phyloP scores from a whole-genome alignment of 2,797 vertebrate genomes.

The Neosalanx taihuensis region DNA sequence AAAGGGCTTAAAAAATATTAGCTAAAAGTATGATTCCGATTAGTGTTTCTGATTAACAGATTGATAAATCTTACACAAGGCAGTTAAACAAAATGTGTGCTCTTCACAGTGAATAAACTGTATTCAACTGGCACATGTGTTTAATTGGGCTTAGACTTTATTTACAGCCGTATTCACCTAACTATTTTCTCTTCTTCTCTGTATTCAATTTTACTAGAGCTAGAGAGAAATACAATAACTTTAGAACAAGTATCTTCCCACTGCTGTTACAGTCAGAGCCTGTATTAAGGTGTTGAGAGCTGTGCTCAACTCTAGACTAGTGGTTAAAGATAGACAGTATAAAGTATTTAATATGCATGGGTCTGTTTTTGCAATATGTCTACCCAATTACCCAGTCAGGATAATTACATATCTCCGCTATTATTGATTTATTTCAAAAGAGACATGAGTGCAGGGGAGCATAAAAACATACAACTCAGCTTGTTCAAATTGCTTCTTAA shows the following conservation, averaged over 20 bases:
- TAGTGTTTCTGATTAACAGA: not conserved
- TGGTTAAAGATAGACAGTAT: constrained; percentile 1
- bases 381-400: constrained; percentile 10
- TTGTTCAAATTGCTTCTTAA: not conserved
- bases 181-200: not conserved
- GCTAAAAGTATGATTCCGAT: not conserved
- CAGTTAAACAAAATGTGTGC: not conserved
- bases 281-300: too few relatives aligned
- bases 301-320: not conserved
- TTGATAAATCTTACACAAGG: constrained; percentile 3
- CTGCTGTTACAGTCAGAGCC: too few relatives aligned
- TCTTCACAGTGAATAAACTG: not conserved
- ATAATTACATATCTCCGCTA: constrained; percentile 10
- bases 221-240: not conserved
- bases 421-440: not conserved
- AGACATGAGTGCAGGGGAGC: not conserved
- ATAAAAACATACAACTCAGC: not conserved
- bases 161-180: too few relatives aligned
- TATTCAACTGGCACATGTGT: not conserved
- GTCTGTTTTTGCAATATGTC: constrained; percentile 16
- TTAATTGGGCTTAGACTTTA: not conserved
- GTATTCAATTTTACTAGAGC: not conserved
- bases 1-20: not conserved
- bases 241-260: too few relatives aligned
- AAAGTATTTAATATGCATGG: constrained; percentile 4